Conservation (phyloP, 2,888 invertebrate genomes). For the Hydroisotoma schaefferi region DNA sequence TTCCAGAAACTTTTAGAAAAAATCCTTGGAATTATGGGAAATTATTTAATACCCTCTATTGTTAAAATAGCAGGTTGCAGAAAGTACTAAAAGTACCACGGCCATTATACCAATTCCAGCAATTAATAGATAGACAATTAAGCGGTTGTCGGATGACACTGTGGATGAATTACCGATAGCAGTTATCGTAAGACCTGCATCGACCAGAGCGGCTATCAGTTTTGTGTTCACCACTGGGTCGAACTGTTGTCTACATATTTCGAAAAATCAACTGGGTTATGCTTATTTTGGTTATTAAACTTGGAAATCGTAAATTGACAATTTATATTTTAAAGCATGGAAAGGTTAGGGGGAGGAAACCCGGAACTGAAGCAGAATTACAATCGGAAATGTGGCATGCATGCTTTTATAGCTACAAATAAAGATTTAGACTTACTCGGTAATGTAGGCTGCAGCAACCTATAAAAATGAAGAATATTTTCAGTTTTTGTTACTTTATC, state of each 20-base stretch:
- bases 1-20: no score
- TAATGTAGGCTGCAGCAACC: background rate
- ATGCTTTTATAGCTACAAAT: no score
- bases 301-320: no score
- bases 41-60: slow-evolving; percentile 24
- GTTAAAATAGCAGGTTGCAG: slow-evolving; percentile 35
- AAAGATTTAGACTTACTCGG: background rate
- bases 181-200: background rate
- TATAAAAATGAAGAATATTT: background rate
- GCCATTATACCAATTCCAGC: slow-evolving; percentile 29
- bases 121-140: slow-evolving; percentile 24
- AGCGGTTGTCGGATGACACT: background rate
- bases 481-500: background rate
- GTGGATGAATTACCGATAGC: slow-evolving; percentile 52
- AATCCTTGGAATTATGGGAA: background rate
- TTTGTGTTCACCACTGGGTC: slow-evolving; percentile 3
- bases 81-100: slow-evolving; percentile 20
- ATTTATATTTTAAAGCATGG: no score
- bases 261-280: background rate
- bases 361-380: no score
- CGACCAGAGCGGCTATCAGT: background rate
- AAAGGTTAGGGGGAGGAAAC: no score
- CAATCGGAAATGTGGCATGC: no score
- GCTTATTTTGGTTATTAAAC: no score
- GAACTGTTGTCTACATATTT: slow-evolving; percentile 8